Base-by-base conservation (phyloP, 1,140 invertebrate genomes). In the Cryptotermes secundus region DNA sequence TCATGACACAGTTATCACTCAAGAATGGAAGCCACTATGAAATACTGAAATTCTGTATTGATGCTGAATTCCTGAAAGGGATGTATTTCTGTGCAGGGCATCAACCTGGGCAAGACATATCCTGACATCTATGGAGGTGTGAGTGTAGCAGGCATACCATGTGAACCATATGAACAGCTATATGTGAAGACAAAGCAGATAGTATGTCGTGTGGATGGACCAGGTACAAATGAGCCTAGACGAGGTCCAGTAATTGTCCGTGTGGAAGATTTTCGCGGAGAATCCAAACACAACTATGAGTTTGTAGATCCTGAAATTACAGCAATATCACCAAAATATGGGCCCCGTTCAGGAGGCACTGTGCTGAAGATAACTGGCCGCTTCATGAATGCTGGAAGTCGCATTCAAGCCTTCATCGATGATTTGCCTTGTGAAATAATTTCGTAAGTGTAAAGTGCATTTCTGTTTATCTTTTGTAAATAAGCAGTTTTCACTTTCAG, bases 81-180 rank as follows among this genome's bases (percentile, higher is more conserved):
- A 22, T 19, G 16, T 22, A 19, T 49, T 49, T 49, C 45, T 49
- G 14, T 49, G 45, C 82, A 94, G 85, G 98, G 96, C 26, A 97
- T 98, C 86, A 99, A 99, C 92, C 92, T 99, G 72, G 99, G 98
- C n/a, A 97, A 98, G 87, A 95, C 95, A 81, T 97, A 98, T 88
- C 94, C 94, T 85, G 98, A 99, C 89, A 98, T 99, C 85, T 96
- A 96, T 88, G 95, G 92, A 86, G 96, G 96, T 34, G 95, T 99
- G 2, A 91, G 90, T 53, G 93, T 95, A 45, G 97, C 96, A 42
- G 97, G 97, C 80, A 95, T 98, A 84, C 94, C 93, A 86, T 99
- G 98, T 90, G 94, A 96, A 89, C 96, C 96, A 31, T 97, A 97
- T 87, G 93, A 94, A 85, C 93, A 96, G 85, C 91, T 96, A 22